Base-by-base conservation (phyloP, 1,140 invertebrate genomes). In the Paramacrobiotus metropolitanus region DNA sequence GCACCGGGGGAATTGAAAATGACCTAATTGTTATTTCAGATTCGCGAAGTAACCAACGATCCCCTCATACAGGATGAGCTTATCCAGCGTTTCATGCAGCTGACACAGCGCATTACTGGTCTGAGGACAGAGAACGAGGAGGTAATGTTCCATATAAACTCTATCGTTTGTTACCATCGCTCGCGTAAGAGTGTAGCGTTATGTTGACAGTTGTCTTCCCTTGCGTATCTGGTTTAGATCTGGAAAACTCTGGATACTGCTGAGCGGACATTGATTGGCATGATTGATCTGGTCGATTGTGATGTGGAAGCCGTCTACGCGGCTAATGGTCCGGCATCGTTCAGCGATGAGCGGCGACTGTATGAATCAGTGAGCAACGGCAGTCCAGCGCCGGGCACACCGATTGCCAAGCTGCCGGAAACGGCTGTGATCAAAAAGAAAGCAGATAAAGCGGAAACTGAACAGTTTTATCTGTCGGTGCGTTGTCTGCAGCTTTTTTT, bases 191-290 rank as follows among this genome's bases (percentile, higher is more conserved):
- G n/a, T n/a, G n/a, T n/a, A n/a, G n/a, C n/a, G n/a, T n/a, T n/a
- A n/a, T n/a, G n/a, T n/a, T n/a, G n/a, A n/a, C n/a, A n/a, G n/a
- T n/a, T n/a, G n/a, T n/a, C n/a, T n/a, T n/a, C n/a, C n/a, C n/a
- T n/a, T n/a, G n/a, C n/a, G n/a, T n/a, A n/a, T n/a, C 59, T 45
- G 4, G 40, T 3, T 45, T 64, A 76, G 75, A 72, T 75, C 4
- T 93, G 89, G 86, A 94, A 94, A 74, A 92, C 87, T 1, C 74
- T 95, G 31, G 88, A 94, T 74, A 89, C 87, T 1, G 88, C 89
- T 18, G 90, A 95, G 73, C 83, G 81, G 48, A 84, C 85, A 60
- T 76, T 94, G 34, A 76, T 90, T 63, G 82, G 86, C 61, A 86
- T 87, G 82, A 79, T 88, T 60, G 44, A 30, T 59, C 9, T 9